A percentile compares a stretch with the other conserved stretches of the same genome.
phyloP scores from a whole-genome alignment of 2,888 invertebrate genomes.

The Nudaria mundana region DNA sequence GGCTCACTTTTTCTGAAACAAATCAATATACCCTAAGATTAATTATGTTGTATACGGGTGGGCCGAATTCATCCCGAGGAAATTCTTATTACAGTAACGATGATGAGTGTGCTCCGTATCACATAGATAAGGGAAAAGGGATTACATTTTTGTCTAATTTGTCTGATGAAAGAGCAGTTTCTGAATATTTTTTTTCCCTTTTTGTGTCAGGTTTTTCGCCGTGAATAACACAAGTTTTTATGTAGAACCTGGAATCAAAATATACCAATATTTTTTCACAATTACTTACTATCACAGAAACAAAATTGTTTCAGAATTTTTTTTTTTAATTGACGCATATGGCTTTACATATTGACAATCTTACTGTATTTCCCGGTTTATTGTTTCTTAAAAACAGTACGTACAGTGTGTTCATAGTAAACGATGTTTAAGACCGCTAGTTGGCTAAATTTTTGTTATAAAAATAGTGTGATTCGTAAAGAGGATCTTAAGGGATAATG shows the following conservation, averaged over 20 bases:
- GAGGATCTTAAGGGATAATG: no score
- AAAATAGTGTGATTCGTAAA: no score
- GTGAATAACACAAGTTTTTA: not conserved
- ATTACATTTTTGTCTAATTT: slow-evolving; percentile 37
- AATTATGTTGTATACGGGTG: slow-evolving; percentile 31
- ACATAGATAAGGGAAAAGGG: slow-evolving; percentile 23
- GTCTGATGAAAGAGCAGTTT: slow-evolving; percentile 35
- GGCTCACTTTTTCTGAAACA: slow-evolving; percentile 20
- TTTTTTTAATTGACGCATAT: no score
- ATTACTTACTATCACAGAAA: not conserved
- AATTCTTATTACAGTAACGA: slow-evolving; percentile 17
- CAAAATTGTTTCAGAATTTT: no score
- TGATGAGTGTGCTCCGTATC: slow-evolving; percentile 31
- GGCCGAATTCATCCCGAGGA: slow-evolving; percentile 20
- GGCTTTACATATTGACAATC: no score
- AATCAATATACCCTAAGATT: slow-evolving; percentile 33
- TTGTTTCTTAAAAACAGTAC: no score
- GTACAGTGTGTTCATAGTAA: no score
- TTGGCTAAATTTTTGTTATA: no score
- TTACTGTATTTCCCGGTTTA: no score
- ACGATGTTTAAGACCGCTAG: no score
- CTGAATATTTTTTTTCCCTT: slow-evolving; percentile 9
- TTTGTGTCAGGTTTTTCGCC: slow-evolving; percentile 9
- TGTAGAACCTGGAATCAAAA: not conserved
- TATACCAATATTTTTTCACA: not conserved